Evolutionary conservation across 2,113 vertebrate species (phyloP).

Genomic region (Smithornis capensis): DNA sequence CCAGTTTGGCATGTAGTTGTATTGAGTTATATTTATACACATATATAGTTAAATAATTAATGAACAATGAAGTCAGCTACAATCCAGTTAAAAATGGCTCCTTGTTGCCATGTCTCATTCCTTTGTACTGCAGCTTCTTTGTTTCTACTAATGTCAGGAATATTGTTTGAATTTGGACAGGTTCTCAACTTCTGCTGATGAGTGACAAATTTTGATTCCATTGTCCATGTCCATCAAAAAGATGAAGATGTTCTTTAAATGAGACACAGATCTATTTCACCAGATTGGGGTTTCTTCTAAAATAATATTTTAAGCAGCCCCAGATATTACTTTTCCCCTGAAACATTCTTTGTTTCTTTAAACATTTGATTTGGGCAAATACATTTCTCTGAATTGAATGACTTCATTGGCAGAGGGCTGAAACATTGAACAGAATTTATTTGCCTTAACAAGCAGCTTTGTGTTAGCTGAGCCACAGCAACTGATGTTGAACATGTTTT

Average conservation of each 20-base stretch:
- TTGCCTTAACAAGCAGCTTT: conserved; percentile 21
- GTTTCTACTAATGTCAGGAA: neutral
- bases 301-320: neutral
- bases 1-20: neutral
- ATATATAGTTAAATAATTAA: neutral
- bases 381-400: neutral
- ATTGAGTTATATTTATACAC: neutral
- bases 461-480: neutral
- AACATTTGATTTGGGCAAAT: neutral
- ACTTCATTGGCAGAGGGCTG: neutral
- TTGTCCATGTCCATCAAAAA: neutral
- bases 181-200: neutral
- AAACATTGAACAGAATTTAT: conserved; percentile 2
- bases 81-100: neutral
- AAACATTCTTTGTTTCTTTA: neutral
- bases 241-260: neutral
- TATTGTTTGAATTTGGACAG: neutral
- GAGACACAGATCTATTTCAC: neutral
- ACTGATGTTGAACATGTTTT: neutral
- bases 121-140: neutral
- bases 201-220: neutral
- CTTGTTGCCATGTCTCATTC: neutral
- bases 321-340: neutral
- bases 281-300: neutral
- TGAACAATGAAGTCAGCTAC: neutral